Evolutionary conservation across 2,888 invertebrate species (phyloP), one percentile per base, ranked within the genome.

Genomic region (Agrochola litura): DNA sequence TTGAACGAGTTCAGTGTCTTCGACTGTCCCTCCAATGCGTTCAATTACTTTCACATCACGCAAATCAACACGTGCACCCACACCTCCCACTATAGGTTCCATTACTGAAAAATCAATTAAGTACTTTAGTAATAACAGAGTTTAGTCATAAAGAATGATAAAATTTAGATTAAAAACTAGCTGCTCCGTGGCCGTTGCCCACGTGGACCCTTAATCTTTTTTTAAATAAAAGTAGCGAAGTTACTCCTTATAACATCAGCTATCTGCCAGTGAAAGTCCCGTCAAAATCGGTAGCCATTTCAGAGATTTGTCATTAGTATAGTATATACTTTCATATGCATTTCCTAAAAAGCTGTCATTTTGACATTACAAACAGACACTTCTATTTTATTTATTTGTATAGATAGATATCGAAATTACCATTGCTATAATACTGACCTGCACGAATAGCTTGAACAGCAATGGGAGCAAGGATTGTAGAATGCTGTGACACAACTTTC

Each of bases 401-500:
- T 49, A 49, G 49, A 49, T 49, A 49, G 1, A 43, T 25, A 49
- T 14, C 1, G 37, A 37, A 54, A 54, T 54, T 2, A 22, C 16
- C 16, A n/a, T 64, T 70, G 16, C 43, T 67, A 12, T 46, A 52
- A 60, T 63, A 90, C 91, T 89, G 97, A 90, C 99, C 98, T 94
- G 98, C 98, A 83, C 99, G 97, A 65, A 99, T 99, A 68, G 99
- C 99, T 94, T 99, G 98, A 0, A 99, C 99, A 84, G 99, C 99
- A 92, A 99, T 98, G 2, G 99, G 99, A 56, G 99, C 99, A 89
- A 99, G 96, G 54, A 99, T 97, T 92, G 98, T 99, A 41, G 99
- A 99, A 93, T 99, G 99, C 94, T 99, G 99, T 0, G 99, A 99
- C 0, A 99, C 99, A 54, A 99, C 99, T 97, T 99, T 99, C 0